Evolutionary conservation across 2,797 vertebrate species (phyloP).

Genomic region (Halcyon leucocephala): DNA sequence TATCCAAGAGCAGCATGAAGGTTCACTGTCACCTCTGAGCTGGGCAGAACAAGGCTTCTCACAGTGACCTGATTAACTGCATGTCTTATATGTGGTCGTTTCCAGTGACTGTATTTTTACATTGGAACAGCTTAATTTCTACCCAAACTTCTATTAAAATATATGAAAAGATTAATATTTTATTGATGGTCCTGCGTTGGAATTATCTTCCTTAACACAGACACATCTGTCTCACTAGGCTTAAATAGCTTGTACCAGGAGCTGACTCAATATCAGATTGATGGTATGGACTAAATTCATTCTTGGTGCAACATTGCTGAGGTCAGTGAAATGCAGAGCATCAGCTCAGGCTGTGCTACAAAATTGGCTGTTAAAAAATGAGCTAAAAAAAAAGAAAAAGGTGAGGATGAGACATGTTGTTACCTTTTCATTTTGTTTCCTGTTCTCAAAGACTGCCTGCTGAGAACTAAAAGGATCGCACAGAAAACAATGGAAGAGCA

Average conservation of each 20-base stretch:
- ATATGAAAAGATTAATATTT: background rate
- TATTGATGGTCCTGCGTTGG: background rate
- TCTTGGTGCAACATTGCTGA: background rate
- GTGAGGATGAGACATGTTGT: background rate
- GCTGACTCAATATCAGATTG: background rate
- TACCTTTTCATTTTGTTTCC: background rate
- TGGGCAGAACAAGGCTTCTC: background rate
- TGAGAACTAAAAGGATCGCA: background rate
- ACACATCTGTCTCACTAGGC: background rate
- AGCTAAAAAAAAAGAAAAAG: background rate
- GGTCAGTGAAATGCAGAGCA: background rate
- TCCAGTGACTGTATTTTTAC: background rate
- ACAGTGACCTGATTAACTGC: background rate
- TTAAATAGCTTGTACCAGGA: background rate
- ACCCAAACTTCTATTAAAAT: background rate
- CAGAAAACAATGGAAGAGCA: accelerated
- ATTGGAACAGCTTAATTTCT: background rate
- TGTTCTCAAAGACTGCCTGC: too few relatives aligned
- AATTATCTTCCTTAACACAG: background rate
- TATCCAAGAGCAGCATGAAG: slow-evolving; percentile 80
- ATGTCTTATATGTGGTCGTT: accelerated
- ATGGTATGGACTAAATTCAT: background rate
- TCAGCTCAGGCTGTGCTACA: background rate
- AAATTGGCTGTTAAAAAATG: background rate
- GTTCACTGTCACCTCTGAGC: background rate